Evolutionary conservation across 2,797 vertebrate genomes (phyloP).

Genomic region (Benthosema pterotum): DNA sequence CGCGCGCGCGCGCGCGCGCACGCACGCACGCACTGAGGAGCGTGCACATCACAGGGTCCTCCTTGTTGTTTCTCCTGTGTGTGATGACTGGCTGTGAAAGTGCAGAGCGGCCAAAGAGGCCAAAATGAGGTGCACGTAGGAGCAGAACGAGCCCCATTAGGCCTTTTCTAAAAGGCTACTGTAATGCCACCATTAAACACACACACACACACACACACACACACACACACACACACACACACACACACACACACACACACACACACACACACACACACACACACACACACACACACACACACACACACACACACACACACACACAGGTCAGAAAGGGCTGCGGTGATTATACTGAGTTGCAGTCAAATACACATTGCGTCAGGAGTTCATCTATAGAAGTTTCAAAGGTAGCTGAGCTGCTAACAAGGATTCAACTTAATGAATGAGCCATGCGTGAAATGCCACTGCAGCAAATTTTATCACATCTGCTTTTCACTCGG

Average conservation of each 20-base stretch:
- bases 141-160: background rate
- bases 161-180: background rate
- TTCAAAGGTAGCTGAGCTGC: constrained; percentile 3
- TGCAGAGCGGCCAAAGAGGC: background rate
- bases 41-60: background rate
- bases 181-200: constrained; percentile 14
- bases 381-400: constrained; percentile 1
- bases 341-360: no score
- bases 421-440: constrained; percentile 66
- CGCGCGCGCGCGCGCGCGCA: no score
- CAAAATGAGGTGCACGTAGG: background rate
- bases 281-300: constrained; percentile 4
- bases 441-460: constrained; percentile 52
- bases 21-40: no score
- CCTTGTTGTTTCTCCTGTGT: no score
- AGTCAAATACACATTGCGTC: no score
- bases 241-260: constrained; percentile 22
- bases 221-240: constrained; percentile 10
- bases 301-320: background rate
- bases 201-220: constrained; percentile 36
- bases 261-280: constrained; percentile 22
- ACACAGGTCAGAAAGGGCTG: constrained; percentile 10
- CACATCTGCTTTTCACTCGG: constrained; percentile 37
- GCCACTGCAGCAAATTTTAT: constrained; percentile 55
- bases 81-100: background rate